Percentiles rank a stretch among this genome's conserved stretches.
Conservation (phyloP, 2,888 invertebrate genomes). For the Eilema depressum region DNA sequence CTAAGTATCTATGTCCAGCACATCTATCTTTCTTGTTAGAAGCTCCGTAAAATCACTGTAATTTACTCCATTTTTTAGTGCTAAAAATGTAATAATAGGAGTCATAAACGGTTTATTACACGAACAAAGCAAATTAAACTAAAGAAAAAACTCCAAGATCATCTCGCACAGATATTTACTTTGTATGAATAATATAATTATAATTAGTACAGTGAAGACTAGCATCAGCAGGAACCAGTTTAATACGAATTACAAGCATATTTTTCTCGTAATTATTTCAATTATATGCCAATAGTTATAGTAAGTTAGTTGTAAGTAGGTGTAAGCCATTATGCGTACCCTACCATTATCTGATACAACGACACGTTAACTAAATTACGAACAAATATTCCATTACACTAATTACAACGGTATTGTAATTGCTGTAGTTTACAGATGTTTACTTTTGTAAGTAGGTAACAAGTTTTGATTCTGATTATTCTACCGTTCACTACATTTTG, state of each 20-base stretch:
- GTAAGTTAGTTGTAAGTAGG: slow-evolving; percentile 20
- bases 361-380: slow-evolving; percentile 41
- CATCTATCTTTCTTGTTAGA: too few species aligned
- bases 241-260: slow-evolving; percentile 11
- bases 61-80: neutral
- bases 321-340: slow-evolving; percentile 30
- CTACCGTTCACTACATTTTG: slow-evolving; percentile 17
- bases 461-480: slow-evolving; percentile 39
- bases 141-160: neutral
- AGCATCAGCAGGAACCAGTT: neutral
- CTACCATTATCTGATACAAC: slow-evolving; percentile 39
- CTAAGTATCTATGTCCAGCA: too few species aligned
- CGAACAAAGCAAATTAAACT: slow-evolving; percentile 14
- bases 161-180: neutral
- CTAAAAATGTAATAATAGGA: neutral
- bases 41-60: too few species aligned
- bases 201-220: neutral
- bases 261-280: slow-evolving; percentile 32
- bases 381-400: slow-evolving; percentile 46
- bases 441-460: slow-evolving; percentile 40
- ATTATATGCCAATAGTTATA: slow-evolving; percentile 41
- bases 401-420: slow-evolving; percentile 44
- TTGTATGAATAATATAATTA: neutral
- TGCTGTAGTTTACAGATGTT: slow-evolving; percentile 43
- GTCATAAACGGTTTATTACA: slow-evolving; percentile 26